Percentiles rank a stretch among this genome's conserved stretches.
phyloP scores from a whole-genome alignment of 2,113 vertebrate species.

The Pampusana beccarii region DNA sequence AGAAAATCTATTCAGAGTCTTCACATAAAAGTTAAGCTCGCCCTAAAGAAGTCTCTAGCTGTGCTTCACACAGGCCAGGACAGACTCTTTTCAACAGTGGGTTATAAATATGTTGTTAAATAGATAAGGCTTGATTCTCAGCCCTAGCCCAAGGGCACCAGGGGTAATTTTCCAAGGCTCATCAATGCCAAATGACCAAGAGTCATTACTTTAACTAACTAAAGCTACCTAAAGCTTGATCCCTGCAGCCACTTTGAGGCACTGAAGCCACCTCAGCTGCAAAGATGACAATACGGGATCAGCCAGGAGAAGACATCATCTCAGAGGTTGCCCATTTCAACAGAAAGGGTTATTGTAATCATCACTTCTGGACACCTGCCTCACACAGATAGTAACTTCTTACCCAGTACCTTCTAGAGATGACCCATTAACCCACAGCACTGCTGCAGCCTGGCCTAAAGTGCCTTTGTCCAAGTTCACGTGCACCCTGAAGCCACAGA shows the following conservation, averaged over 20 bases:
- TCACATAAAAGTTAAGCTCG: not conserved
- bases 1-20: not conserved
- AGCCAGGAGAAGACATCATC: not conserved
- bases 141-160: not conserved
- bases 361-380: not conserved
- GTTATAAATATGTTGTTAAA: not conserved
- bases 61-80: not conserved
- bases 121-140: not conserved
- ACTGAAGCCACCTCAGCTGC: not conserved
- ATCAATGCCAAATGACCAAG: not conserved
- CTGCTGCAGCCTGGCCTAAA: not conserved
- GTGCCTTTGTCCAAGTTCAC: not conserved
- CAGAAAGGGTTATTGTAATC: not conserved
- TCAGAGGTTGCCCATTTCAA: rapidly evolving
- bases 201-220: not conserved
- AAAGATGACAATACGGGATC: not conserved
- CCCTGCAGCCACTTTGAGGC: not conserved
- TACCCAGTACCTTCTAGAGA: not conserved
- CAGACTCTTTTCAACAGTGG: not conserved
- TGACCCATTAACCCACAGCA: not conserved
- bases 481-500: not conserved
- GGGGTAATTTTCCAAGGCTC: not conserved
- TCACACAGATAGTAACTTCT: not conserved
- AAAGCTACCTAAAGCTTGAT: not conserved
- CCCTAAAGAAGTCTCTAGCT: not conserved